Conservation (phyloP, 2,797 vertebrate species). For the Acipenser oxyrinchus region DNA sequence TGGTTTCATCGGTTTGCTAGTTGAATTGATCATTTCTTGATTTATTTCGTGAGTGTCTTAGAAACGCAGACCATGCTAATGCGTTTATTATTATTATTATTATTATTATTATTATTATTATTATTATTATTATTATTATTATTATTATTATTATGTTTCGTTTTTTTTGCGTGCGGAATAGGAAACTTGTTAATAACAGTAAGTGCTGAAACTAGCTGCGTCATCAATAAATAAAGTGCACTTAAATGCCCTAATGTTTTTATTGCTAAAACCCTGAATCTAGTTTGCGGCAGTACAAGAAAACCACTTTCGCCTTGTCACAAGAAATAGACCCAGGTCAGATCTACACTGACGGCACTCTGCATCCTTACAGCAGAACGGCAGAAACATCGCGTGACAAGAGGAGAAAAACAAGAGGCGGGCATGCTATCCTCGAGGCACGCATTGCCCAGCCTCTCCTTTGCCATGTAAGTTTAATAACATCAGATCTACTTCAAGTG, state of each 20-base stretch:
- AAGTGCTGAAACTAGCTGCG: background rate
- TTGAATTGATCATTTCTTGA: too few relatives aligned
- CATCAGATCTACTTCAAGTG: slow-evolving; percentile 35
- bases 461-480: slow-evolving; percentile 52
- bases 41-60: too few relatives aligned
- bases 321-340: slow-evolving; percentile 15
- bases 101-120: too few relatives aligned
- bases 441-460: slow-evolving; percentile 30
- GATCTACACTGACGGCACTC: slow-evolving; percentile 11
- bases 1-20: too few relatives aligned
- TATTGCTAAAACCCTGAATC: slow-evolving; percentile 13
- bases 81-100: too few relatives aligned
- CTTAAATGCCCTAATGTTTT: slow-evolving; percentile 20
- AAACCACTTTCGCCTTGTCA: slow-evolving; percentile 2
- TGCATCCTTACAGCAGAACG: slow-evolving; percentile 19
- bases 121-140: too few relatives aligned
- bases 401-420: slow-evolving; percentile 30
- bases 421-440: slow-evolving; percentile 35
- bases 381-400: slow-evolving; percentile 39
- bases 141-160: too few relatives aligned
- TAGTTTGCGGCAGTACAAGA: background rate
- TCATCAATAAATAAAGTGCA: slow-evolving; percentile 27
- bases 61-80: too few relatives aligned
- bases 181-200: too few relatives aligned
- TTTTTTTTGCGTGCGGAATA: too few relatives aligned